phyloP scores from a whole-genome alignment of 2,888 invertebrate genomes.

The Tetrapedia diversipes region DNA sequence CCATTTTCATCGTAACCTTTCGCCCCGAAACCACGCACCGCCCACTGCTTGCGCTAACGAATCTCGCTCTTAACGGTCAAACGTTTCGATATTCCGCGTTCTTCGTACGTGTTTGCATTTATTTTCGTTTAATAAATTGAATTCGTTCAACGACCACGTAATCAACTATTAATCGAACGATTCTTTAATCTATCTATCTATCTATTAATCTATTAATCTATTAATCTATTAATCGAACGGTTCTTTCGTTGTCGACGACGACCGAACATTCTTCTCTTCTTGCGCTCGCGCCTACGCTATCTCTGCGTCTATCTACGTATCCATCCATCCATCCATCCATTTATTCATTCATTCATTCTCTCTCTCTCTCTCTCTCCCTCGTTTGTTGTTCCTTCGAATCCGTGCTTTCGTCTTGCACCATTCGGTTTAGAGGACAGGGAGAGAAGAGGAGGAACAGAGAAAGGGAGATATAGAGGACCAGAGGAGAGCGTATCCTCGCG shows the following conservation, averaged over 20 bases:
- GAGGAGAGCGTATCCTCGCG: slow-evolving; percentile 43
- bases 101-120: too few relatives aligned
- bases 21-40: slow-evolving; percentile 32
- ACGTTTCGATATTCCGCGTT: too few relatives aligned
- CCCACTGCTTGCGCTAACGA: slow-evolving; percentile 14
- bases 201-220: too few relatives aligned
- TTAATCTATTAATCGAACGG: too few relatives aligned
- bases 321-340: slow-evolving; percentile 32
- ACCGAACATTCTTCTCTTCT: too few relatives aligned
- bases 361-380: slow-evolving; percentile 3
- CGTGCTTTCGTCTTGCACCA: slow-evolving; percentile 8
- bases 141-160: too few relatives aligned
- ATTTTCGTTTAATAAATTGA: too few relatives aligned
- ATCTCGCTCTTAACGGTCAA: too few relatives aligned
- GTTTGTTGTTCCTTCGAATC: background rate
- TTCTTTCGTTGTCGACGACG: too few relatives aligned
- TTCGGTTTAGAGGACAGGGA: slow-evolving; percentile 21
- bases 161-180: too few relatives aligned
- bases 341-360: slow-evolving; percentile 29
- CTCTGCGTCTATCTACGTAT: slow-evolving; percentile 6
- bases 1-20: slow-evolving; percentile 52
- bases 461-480: background rate
- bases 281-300: too few relatives aligned
- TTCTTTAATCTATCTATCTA: too few relatives aligned
- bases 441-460: background rate